These are phyloP conservation scores for Germaria angustata DNA, from an alignment of 2,888 invertebrate species.

Conservation along the genomic window DNA sequence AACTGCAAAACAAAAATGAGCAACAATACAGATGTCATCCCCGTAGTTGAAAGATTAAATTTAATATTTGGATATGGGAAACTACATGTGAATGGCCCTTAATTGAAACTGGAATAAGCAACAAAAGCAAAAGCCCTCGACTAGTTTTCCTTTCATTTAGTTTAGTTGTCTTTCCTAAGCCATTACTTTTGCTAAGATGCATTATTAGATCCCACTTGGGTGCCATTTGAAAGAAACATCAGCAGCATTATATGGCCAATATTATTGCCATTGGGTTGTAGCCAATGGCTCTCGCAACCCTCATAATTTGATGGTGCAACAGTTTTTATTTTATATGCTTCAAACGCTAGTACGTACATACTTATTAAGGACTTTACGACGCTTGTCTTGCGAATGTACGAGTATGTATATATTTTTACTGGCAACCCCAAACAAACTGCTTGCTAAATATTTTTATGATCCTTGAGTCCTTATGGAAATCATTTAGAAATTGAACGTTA, in stretches of 20 bases:
- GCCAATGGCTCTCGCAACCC: slow-evolving; percentile 45
- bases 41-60: too few species aligned
- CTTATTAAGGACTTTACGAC: slow-evolving; percentile 19
- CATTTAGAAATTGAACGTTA: slow-evolving; percentile 58
- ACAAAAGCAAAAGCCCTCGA: not conserved
- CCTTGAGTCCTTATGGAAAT: slow-evolving; percentile 62
- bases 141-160: not conserved
- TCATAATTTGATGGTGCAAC: slow-evolving; percentile 60
- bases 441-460: slow-evolving; percentile 57
- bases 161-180: not conserved
- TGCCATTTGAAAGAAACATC: slow-evolving; percentile 49
- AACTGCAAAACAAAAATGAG: too few species aligned
- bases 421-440: slow-evolving; percentile 15
- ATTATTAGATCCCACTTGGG: slow-evolving; percentile 64
- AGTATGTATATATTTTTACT: not conserved
- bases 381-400: not conserved
- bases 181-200: slow-evolving; percentile 32
- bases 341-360: not conserved
- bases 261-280: slow-evolving; percentile 53
- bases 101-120: not conserved
- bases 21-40: too few species aligned
- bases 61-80: too few species aligned
- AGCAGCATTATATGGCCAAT: slow-evolving; percentile 38
- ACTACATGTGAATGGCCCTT: too few species aligned
- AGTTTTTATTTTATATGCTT: slow-evolving; percentile 33